A percentile compares a stretch with the other conserved stretches of the same genome.
These are phyloP conservation scores for Drosophila tripunctata DNA, from an alignment of 2,888 invertebrate genomes.

Conservation along the genomic window DNA sequence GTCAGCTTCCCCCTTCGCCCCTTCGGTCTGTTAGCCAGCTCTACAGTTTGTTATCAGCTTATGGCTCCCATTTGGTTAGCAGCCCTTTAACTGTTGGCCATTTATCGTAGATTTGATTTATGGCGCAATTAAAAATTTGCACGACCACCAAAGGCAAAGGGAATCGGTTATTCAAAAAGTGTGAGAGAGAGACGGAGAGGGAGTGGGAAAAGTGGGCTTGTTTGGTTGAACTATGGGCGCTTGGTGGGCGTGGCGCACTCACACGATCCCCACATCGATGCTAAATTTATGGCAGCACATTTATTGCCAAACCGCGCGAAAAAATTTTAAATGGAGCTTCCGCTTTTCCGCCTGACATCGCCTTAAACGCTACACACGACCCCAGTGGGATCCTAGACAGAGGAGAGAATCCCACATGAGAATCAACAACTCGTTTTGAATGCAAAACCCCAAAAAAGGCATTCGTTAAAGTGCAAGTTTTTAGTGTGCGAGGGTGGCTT, in stretches of 20 bases:
- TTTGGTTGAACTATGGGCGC: slow-evolving; percentile 16
- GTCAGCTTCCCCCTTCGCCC: background rate
- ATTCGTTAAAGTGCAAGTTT: slow-evolving; percentile 57
- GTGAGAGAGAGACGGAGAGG: background rate
- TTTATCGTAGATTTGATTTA: slow-evolving; percentile 78
- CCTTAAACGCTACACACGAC: slow-evolving; percentile 20
- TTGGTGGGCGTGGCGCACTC: slow-evolving; percentile 20
- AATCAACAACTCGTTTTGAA: slow-evolving; percentile 31
- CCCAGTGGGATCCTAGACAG: background rate
- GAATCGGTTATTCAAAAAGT: too few species aligned
- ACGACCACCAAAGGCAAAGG: slow-evolving; percentile 22
- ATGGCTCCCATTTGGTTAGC: slow-evolving; percentile 79
- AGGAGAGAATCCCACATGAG: slow-evolving; percentile 1
- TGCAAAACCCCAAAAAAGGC: slow-evolving; percentile 45
- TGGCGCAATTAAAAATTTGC: slow-evolving; percentile 72
- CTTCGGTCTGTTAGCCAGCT: slow-evolving; percentile 2
- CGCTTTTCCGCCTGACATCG: slow-evolving; percentile 52
- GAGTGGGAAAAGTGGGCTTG: background rate
- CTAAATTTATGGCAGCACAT: slow-evolving; percentile 73
- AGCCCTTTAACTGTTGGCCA: slow-evolving; percentile 76
- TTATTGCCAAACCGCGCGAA: slow-evolving; percentile 64
- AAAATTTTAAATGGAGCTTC: slow-evolving; percentile 64
- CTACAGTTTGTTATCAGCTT: slow-evolving; percentile 69
- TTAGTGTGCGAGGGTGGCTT: slow-evolving; percentile 37
- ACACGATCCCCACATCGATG: slow-evolving; percentile 56